Conservation (phyloP, 2,113 vertebrate species). For the Geococcyx californianus region DNA sequence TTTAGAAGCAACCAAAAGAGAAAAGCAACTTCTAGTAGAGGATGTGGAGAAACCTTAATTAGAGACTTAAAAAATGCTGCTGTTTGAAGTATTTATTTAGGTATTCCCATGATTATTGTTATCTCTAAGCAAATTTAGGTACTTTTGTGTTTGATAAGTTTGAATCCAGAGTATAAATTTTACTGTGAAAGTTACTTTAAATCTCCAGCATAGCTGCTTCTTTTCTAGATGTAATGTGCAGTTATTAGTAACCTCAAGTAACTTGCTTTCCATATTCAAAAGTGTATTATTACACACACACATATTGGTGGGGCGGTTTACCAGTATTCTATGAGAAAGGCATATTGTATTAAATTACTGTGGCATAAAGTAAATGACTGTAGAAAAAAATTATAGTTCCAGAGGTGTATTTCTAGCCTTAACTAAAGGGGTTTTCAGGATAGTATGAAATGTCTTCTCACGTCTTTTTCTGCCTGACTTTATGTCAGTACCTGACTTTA, state of each 20-base stretch:
- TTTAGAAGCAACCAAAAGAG: background rate
- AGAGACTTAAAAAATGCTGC: background rate
- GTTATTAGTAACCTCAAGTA: background rate
- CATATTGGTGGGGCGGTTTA: background rate
- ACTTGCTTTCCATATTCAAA: background rate
- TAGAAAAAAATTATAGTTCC: background rate
- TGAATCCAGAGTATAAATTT: background rate
- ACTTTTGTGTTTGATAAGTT: background rate
- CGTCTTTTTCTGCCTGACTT: too few relatives aligned
- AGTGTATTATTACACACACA: background rate
- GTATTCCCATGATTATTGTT: background rate
- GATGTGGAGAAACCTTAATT: background rate
- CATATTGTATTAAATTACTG: background rate
- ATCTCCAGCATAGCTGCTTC: background rate
- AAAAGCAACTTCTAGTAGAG: background rate
- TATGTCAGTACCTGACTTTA: background rate
- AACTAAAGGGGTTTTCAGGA: background rate
- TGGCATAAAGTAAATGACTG: background rate
- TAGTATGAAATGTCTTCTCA: background rate
- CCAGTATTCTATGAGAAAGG: background rate
- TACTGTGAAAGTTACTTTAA: background rate
- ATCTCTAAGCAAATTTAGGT: background rate
- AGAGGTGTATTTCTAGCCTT: background rate
- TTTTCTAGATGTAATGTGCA: background rate
- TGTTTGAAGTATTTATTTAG: background rate